phyloP scores from a whole-genome alignment of 2,888 invertebrate genomes.

The Cerastis leucographa region DNA sequence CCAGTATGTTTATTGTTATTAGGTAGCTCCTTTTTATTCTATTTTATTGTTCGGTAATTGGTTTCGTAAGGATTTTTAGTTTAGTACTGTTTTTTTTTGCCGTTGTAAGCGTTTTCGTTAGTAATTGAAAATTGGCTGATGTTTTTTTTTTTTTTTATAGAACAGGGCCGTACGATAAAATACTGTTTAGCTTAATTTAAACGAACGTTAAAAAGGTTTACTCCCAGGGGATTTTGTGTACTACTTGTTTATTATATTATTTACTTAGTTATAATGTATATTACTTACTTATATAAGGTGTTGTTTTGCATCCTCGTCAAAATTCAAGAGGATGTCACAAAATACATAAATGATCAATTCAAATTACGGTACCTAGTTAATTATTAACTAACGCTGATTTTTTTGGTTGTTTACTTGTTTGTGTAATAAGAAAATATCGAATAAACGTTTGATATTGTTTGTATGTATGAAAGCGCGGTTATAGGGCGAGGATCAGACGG shows the following conservation, averaged over 20 bases:
- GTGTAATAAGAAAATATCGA: too few species aligned
- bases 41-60: constrained; percentile 47
- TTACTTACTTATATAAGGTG: too few species aligned
- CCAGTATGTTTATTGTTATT: constrained; percentile 45
- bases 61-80: not conserved
- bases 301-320: too few species aligned
- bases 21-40: constrained; percentile 4
- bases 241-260: not conserved
- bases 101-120: not conserved
- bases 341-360: too few species aligned
- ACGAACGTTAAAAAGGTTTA: not conserved
- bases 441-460: too few species aligned
- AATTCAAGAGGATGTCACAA: too few species aligned
- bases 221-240: not conserved
- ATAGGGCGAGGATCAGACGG: too few species aligned
- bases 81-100: not conserved
- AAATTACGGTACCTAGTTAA: too few species aligned
- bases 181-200: not conserved
- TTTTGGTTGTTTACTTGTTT: too few species aligned
- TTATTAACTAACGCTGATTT: too few species aligned
- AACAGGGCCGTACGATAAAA: not conserved
- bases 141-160: not conserved
- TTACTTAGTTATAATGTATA: too few species aligned
- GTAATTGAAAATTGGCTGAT: not conserved
- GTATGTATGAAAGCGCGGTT: too few species aligned